Conservation (phyloP, 2,113 vertebrate genomes). For the Poecile atricapillus region DNA sequence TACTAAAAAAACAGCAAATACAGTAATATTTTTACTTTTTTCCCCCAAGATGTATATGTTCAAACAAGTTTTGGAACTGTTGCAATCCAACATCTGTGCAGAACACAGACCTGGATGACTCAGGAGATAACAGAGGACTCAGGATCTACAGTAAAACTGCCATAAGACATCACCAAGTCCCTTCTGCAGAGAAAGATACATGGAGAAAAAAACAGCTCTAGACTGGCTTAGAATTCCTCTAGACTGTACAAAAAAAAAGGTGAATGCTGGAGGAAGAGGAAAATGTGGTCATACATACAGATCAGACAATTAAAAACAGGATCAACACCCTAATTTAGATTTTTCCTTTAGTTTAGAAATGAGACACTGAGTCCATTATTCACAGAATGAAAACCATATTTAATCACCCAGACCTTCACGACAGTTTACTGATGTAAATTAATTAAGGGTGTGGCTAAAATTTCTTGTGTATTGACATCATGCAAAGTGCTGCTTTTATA, state of each 20-base stretch:
- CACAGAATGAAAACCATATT: neutral
- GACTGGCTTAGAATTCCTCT: neutral
- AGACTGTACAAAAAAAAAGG: neutral
- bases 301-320: neutral
- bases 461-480: neutral
- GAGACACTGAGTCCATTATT: neutral
- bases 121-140: slow-evolving; percentile 16
- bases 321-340: neutral
- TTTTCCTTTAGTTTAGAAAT: neutral
- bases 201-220: neutral
- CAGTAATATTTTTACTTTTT: no score
- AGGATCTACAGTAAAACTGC: neutral
- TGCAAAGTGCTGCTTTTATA: neutral
- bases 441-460: neutral
- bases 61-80: neutral
- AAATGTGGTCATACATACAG: neutral
- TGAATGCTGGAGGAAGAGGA: neutral
- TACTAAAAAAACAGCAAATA: neutral
- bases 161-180: neutral
- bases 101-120: neutral
- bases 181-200: neutral
- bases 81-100: neutral
- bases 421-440: neutral
- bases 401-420: neutral
- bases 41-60: neutral